Percentiles rank a stretch among this genome's conserved stretches.
These are phyloP conservation scores for Hozukius guyotensis DNA, from an alignment of 2,797 vertebrate species.

Conservation along the genomic window DNA sequence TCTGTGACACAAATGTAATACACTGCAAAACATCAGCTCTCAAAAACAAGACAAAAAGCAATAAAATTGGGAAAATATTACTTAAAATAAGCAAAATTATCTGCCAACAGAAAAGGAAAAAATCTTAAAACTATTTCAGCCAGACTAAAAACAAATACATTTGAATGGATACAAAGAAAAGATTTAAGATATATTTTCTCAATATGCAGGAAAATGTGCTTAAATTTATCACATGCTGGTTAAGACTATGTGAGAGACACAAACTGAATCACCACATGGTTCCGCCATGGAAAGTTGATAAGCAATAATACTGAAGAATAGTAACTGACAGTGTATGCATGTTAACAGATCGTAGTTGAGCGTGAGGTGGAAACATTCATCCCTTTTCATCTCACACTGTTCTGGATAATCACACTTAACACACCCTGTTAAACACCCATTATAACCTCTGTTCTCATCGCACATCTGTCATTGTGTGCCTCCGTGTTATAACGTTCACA, in stretches of 20 bases:
- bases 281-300: background rate
- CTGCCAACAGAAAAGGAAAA: background rate
- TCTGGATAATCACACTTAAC: background rate
- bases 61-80: background rate
- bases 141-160: background rate
- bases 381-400: constrained; percentile 7
- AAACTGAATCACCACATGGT: background rate
- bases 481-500: constrained; percentile 7
- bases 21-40: background rate
- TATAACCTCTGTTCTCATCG: constrained; percentile 1
- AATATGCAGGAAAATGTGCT: background rate
- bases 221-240: background rate
- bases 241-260: background rate
- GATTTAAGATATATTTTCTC: background rate
- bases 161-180: background rate
- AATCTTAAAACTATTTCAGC: background rate
- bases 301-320: background rate
- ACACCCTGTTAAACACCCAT: background rate
- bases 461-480: background rate
- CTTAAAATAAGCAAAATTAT: background rate
- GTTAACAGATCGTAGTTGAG: background rate
- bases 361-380: constrained; percentile 1
- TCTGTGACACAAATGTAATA: background rate
- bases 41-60: background rate
- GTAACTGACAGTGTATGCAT: background rate